Evolutionary conservation across 2,113 vertebrate genomes (phyloP).

Genomic region (Ciconia stormi): DNA sequence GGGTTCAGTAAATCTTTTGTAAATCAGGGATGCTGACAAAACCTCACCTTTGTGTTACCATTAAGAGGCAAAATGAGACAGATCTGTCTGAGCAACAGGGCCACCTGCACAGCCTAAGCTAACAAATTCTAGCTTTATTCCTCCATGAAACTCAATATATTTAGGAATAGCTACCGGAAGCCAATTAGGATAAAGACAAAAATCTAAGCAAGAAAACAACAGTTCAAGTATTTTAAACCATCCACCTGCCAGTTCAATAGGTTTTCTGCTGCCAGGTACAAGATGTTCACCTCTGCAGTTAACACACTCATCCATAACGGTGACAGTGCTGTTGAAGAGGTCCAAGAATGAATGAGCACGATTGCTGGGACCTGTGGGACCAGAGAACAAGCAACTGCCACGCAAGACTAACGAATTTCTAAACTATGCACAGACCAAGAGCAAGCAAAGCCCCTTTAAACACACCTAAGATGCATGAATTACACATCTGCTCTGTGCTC

Average conservation of each 20-base stretch:
- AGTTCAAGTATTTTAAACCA: not conserved
- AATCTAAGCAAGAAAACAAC: not conserved
- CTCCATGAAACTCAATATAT: fast-evolving
- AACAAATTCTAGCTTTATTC: not conserved
- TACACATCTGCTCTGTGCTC: not conserved
- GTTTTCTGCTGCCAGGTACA: not conserved
- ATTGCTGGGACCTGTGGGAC: fast-evolving
- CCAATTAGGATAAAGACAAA: not conserved
- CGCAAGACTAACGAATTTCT: fast-evolving
- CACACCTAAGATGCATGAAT: not conserved
- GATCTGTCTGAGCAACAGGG: not conserved
- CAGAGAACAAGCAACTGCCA: not conserved
- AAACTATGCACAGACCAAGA: not conserved
- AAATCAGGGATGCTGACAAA: not conserved
- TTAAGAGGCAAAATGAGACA: not conserved
- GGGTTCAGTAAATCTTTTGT: fast-evolving
- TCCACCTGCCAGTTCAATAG: not conserved
- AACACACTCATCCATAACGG: fast-evolving
- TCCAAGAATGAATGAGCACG: not conserved
- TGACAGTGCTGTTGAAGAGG: fast-evolving
- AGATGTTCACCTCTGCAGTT: not conserved
- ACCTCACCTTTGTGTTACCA: not conserved
- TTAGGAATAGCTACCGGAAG: not conserved
- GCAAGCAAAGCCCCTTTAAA: not conserved
- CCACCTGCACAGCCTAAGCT: not conserved